phyloP scores from a whole-genome alignment of 2,113 vertebrate species.

The Platichthys flesus region DNA sequence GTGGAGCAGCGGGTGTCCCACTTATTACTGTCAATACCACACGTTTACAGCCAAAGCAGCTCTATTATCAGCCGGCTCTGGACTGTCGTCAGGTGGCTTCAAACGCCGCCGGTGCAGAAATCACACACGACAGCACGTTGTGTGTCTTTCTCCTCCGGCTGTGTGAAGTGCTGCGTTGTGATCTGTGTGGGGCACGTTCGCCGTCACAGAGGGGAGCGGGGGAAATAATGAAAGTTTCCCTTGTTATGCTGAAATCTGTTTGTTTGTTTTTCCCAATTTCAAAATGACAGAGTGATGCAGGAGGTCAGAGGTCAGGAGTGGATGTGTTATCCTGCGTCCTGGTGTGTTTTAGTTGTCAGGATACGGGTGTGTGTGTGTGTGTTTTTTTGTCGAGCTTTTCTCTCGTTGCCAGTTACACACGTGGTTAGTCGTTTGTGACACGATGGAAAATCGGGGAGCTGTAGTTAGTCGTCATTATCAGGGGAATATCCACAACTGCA shows the following conservation, averaged over 20 bases:
- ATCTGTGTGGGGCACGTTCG: slow-evolving; percentile 47
- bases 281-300: slow-evolving; percentile 21
- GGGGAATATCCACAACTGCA: not conserved
- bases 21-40: slow-evolving; percentile 74
- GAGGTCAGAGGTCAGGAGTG: slow-evolving; percentile 28
- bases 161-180: slow-evolving; percentile 32
- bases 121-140: slow-evolving; percentile 19
- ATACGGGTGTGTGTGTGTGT: slow-evolving; percentile 17
- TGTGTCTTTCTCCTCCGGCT: slow-evolving; percentile 25
- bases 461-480: not conserved
- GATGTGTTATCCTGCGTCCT: slow-evolving; percentile 50
- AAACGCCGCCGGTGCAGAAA: slow-evolving; percentile 56
- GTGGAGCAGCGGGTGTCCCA: slow-evolving; percentile 63
- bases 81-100: slow-evolving; percentile 72
- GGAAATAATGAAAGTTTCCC: slow-evolving; percentile 70
- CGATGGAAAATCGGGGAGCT: not conserved
- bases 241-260: slow-evolving; percentile 27
- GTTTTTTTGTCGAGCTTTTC: not conserved
- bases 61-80: slow-evolving; percentile 73
- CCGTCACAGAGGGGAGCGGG: slow-evolving; percentile 28
- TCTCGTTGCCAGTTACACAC: not conserved
- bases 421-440: not conserved
- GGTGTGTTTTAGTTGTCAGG: slow-evolving; percentile 33
- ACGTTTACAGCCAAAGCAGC: slow-evolving; percentile 60
- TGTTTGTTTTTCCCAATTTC: slow-evolving; percentile 46